Conservation (phyloP, 1,140 invertebrate genomes). For the Drosophila bocki region DNA sequence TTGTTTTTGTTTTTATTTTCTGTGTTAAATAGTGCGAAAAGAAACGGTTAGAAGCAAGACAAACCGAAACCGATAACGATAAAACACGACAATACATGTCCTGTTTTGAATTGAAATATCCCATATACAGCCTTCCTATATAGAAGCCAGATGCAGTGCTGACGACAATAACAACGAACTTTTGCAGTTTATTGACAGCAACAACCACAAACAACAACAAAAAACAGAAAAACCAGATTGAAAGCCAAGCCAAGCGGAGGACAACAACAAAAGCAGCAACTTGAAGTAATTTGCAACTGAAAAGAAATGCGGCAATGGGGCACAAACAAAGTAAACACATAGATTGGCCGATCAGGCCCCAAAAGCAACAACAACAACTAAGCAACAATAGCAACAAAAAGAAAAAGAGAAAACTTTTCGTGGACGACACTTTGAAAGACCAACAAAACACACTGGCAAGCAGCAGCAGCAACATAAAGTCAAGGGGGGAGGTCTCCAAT, state of each 20-base stretch:
- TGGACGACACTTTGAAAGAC: conserved; percentile 70
- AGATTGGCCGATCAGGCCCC: conserved; percentile 41
- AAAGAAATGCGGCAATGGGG: conserved; percentile 70
- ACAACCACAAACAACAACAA: conserved; percentile 2
- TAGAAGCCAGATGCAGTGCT: conserved; percentile 6
- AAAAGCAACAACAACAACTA: conserved; percentile 21
- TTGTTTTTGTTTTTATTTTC: conserved; percentile 37
- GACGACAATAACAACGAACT: conserved; percentile 45
- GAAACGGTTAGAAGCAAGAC: conserved; percentile 1
- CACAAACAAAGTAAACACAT: conserved; percentile 54
- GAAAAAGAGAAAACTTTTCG: conserved; percentile 76
- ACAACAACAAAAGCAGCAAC: conserved; percentile 50
- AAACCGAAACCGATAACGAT: background rate
- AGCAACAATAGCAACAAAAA: conserved; percentile 1
- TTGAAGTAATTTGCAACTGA: conserved; percentile 78
- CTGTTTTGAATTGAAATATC: conserved; percentile 4
- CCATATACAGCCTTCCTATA: background rate
- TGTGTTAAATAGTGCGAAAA: conserved; percentile 26
- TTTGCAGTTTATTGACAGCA: conserved; percentile 73
- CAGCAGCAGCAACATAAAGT: conserved; percentile 9
- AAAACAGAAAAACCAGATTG: conserved; percentile 68
- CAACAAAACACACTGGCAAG: conserved; percentile 2
- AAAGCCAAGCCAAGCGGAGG: conserved; percentile 27
- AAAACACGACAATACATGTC: conserved; percentile 17
- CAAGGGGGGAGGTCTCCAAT: conserved; percentile 47